Percentiles rank a stretch among this genome's conserved stretches.
These are phyloP conservation scores for Trachelus troglodyta DNA, from an alignment of 2,888 invertebrate species.

Conservation along the genomic window DNA sequence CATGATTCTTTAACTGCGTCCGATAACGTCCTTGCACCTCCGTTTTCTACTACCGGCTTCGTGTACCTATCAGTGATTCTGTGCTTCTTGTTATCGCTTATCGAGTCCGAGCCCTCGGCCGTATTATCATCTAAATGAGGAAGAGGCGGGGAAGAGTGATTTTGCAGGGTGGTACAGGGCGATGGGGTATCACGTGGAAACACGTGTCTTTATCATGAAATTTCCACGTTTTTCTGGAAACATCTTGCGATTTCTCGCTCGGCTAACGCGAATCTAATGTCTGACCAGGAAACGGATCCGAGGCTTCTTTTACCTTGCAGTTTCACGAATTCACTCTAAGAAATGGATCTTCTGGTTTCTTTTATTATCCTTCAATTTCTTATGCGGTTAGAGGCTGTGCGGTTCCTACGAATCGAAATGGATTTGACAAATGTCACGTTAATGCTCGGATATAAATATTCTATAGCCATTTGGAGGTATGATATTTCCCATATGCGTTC, in stretches of 20 bases:
- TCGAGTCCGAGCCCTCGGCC: background rate
- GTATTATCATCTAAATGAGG: constrained; percentile 19
- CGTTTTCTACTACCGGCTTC: background rate
- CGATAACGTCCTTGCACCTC: background rate
- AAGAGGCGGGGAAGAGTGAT: constrained; percentile 5
- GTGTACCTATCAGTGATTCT: background rate
- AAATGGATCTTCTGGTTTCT: background rate
- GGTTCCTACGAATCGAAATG: background rate
- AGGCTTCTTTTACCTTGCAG: background rate
- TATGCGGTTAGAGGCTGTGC: background rate
- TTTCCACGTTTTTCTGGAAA: constrained; percentile 10
- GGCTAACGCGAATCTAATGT: constrained; percentile 42
- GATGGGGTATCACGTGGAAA: background rate
- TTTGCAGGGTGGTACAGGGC: background rate
- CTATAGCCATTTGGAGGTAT: background rate
- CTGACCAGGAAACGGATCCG: constrained; percentile 3
- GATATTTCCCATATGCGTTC: background rate
- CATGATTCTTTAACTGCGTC: background rate
- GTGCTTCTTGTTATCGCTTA: background rate
- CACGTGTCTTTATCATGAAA: constrained; percentile 2
- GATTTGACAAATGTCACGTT: background rate
- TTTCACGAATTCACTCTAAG: background rate
- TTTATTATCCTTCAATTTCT: background rate
- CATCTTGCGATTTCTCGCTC: constrained; percentile 7
- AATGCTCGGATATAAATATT: background rate